phyloP scores from a whole-genome alignment of 37 sponge, comb jelly and placozoan genomes.

The Eunapius fragilis region DNA sequence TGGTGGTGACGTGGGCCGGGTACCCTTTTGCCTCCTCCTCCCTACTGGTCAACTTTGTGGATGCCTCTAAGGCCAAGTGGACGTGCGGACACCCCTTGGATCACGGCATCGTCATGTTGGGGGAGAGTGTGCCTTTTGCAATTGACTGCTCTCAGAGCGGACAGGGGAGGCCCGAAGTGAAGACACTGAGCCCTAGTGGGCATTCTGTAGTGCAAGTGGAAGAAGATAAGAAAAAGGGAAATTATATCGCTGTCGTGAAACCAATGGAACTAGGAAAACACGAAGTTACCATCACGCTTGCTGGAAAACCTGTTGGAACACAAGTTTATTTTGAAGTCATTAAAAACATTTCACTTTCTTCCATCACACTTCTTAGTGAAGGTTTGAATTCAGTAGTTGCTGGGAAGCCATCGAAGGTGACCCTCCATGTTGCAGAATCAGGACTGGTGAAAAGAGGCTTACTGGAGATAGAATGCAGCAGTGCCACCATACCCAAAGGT shows the following conservation, averaged over 20 bases:
- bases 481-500: background rate
- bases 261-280: conserved; percentile 82
- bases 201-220: conserved; percentile 16
- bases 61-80: conserved; percentile 50
- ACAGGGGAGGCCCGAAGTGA: conserved; percentile 48
- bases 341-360: conserved; percentile 51
- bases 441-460: conserved; percentile 68
- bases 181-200: conserved; percentile 44
- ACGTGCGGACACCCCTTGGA: conserved; percentile 15
- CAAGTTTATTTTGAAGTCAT: conserved; percentile 63
- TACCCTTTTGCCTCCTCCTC: conserved; percentile 40
- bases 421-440: conserved; percentile 50
- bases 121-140: conserved; percentile 22
- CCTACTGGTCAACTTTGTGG: conserved; percentile 39
- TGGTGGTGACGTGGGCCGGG: conserved; percentile 57
- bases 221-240: conserved; percentile 59
- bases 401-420: conserved; percentile 11
- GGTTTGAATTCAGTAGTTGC: conserved; percentile 49
- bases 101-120: background rate
- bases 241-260: conserved; percentile 51
- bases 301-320: conserved; percentile 57
- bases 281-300: conserved; percentile 60
- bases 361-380: conserved; percentile 50
- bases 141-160: conserved; percentile 55
- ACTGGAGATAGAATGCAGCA: conserved; percentile 17